Conservation (phyloP, 2,797 vertebrate genomes). For the Gastrophryne carolinensis region DNA sequence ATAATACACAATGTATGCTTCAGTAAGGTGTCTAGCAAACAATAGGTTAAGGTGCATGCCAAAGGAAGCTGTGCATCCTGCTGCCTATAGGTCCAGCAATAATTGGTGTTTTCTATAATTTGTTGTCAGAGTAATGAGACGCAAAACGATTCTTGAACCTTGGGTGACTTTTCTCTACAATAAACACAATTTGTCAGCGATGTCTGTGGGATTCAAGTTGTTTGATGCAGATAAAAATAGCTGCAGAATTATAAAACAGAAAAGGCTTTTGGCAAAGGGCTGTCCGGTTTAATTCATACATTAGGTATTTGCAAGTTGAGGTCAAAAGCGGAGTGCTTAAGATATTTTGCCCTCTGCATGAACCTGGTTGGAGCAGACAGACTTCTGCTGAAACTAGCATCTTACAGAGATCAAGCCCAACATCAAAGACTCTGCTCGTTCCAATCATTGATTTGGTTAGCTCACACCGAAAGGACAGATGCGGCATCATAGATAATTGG, state of each 20-base stretch:
- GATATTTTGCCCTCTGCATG: slow-evolving; percentile 73
- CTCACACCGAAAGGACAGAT: slow-evolving; percentile 58
- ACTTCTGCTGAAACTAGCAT: slow-evolving; percentile 59
- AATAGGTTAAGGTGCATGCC: background rate
- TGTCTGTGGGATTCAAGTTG: slow-evolving; percentile 68
- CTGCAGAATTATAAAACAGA: slow-evolving; percentile 65
- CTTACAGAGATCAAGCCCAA: slow-evolving; percentile 66
- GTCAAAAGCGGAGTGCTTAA: slow-evolving; percentile 67
- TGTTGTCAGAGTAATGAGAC: slow-evolving; percentile 45
- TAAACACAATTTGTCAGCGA: slow-evolving; percentile 66
- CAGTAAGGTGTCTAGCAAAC: background rate
- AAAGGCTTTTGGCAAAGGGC: slow-evolving; percentile 66
- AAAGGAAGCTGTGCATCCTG: background rate
- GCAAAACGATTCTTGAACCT: slow-evolving; percentile 44
- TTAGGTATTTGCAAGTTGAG: slow-evolving; percentile 72
- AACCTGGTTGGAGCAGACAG: slow-evolving; percentile 67
- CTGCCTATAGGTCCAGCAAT: background rate
- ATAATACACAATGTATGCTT: too few relatives aligned
- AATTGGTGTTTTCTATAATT: slow-evolving; percentile 38
- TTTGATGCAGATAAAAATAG: slow-evolving; percentile 70
- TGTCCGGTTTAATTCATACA: slow-evolving; percentile 71
- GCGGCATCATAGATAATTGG: slow-evolving; percentile 62
- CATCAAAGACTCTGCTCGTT: slow-evolving; percentile 61
- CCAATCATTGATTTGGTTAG: slow-evolving; percentile 50
- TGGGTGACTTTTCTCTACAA: slow-evolving; percentile 51